Percentiles rank a stretch among this genome's conserved stretches.
These are phyloP conservation scores for Phoxinus phoxinus DNA, from an alignment of 2,113 vertebrate genomes.

Conservation along the genomic window DNA sequence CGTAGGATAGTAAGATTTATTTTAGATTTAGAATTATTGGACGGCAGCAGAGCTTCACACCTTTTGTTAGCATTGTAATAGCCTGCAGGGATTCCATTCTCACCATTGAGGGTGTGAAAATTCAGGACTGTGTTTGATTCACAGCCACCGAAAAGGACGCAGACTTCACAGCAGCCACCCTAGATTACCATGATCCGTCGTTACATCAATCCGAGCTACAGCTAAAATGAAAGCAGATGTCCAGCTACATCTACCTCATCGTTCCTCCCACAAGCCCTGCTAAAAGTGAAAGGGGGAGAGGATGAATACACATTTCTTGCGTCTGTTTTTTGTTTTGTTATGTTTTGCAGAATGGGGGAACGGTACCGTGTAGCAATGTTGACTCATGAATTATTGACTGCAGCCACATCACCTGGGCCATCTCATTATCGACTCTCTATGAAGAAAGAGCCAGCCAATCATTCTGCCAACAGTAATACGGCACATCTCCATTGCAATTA, in stretches of 20 bases:
- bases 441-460: constrained; percentile 48
- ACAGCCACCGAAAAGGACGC: background rate
- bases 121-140: constrained; percentile 36
- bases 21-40: background rate
- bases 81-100: constrained; percentile 46
- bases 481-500: constrained; percentile 40
- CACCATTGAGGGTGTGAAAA: constrained; percentile 44
- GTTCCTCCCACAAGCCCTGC: background rate
- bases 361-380: background rate
- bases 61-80: constrained; percentile 43
- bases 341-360: constrained; percentile 17
- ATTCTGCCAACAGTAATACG: constrained; percentile 38
- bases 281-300: background rate
- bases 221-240: constrained; percentile 38
- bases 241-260: background rate
- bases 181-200: background rate
- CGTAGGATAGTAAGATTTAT: background rate
- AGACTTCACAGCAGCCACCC: background rate
- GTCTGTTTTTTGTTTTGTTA: background rate
- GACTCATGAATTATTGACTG: constrained; percentile 58
- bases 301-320: background rate
- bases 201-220: background rate
- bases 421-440: constrained; percentile 49
- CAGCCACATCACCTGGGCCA: constrained; percentile 34
- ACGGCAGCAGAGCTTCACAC: constrained; percentile 19